Evolutionary conservation across 2,888 invertebrate species (phyloP).

Genomic region (Philereme transversata): DNA sequence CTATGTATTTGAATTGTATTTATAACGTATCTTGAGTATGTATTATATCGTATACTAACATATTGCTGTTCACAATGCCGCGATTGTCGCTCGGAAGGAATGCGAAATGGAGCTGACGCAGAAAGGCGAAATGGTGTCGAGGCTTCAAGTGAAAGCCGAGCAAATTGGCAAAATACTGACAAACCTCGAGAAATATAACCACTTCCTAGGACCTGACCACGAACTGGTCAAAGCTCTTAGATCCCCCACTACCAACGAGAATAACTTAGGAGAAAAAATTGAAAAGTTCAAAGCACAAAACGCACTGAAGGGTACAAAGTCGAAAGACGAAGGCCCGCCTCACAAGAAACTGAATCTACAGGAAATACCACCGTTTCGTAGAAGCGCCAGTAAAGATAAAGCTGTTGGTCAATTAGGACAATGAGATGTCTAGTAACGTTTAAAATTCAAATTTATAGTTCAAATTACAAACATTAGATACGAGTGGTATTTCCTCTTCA

Average conservation of each 20-base stretch:
- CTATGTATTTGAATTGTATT: conserved; percentile 14
- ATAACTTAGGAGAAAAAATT: conserved; percentile 67
- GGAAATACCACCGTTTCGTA: conserved; percentile 82
- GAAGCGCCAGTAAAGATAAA: conserved; percentile 61
- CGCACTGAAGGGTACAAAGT: conserved; percentile 75
- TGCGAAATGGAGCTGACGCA: conserved; percentile 97
- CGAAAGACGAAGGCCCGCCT: conserved; percentile 83
- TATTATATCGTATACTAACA: conserved; percentile 62
- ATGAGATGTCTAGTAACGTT: conserved; percentile 30
- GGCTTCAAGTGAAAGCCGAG: conserved; percentile 97
- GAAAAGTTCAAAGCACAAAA: conserved; percentile 70
- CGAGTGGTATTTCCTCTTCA: conserved; percentile 60
- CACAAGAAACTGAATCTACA: conserved; percentile 79
- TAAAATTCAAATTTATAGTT: conserved; percentile 16
- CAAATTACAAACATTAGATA: conserved; percentile 26
- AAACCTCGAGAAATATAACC: conserved; percentile 94
- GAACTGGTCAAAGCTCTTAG: conserved; percentile 78
- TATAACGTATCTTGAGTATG: neutral
- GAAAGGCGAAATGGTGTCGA: conserved; percentile 97
- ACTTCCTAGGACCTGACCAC: conserved; percentile 86
- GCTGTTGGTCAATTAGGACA: conserved; percentile 49
- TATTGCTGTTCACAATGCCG: conserved; percentile 76
- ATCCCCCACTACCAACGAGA: conserved; percentile 74
- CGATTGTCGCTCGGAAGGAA: conserved; percentile 87
- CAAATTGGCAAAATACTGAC: conserved; percentile 97